Evolutionary conservation across 2,888 invertebrate species (phyloP), one percentile per base, ranked within the genome.

Genomic region (Hoplodrina ambigua): DNA sequence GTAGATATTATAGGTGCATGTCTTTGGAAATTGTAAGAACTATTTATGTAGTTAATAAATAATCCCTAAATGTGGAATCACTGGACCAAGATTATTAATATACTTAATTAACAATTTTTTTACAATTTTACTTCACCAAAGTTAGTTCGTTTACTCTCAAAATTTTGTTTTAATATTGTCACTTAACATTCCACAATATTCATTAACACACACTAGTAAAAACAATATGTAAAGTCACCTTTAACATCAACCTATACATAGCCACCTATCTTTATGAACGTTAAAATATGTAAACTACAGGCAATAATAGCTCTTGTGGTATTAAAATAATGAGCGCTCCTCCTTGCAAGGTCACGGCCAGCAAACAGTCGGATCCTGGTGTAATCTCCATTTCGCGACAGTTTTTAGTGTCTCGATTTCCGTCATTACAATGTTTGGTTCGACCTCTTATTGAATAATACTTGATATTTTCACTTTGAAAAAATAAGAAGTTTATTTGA

Each of bases 271-370:
- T 60, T 20, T 49, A 33, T 56, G 19, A 69, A 37, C 56, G 57
- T 65, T 75, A 71, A 78, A 72, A 63, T 74, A 77, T 73, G 66
- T 62, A 69, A 79, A 81, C 76, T 76, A 78, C 58, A 65, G 44
- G 52, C 56, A 82, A 80, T 80, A 74, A 75, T 52, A 82, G 33
- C 75, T 70, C 52, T 68, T 71, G 81, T 75, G 64, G 80, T 82
- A 83, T 87, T 86, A 86, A 82, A 88, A 87, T 90, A 90, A 90
- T 89, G 85, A 89, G 84, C 69, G 65, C 72, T 81, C 79, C 67
- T 73, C 82, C 80, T 87, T 91, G 91, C 86, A 89, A 90, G 88
- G 89, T 88, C 90, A 91, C 91, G 91, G 80, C 78, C 76, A 69
- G 83, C 90, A 91, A 90, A 92, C 91, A 90, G 86, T 71, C 80